Base-by-base conservation (phyloP, 2,888 invertebrate species). In the Parasteatoda lunata region DNA sequence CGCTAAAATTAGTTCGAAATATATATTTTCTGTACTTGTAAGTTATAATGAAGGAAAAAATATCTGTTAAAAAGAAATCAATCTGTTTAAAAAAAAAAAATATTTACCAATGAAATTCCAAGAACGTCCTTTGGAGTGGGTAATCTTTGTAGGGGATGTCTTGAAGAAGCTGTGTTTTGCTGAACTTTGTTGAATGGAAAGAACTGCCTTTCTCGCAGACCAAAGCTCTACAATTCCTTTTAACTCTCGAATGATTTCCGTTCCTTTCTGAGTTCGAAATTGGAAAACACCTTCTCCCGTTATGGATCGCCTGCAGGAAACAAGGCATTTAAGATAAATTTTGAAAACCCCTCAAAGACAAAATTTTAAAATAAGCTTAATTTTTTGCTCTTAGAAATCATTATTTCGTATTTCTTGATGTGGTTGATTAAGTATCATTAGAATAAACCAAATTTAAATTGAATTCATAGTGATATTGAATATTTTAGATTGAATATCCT, bases 221-320 rank as follows among this genome's bases (percentile, higher is more conserved):
- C 89, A 89, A 13, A 81, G 49, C 9, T 81, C 76, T 3, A 89
- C 79, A 9, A 85, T 82, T 4, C 80, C 75, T n/a, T 89, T 88
- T 51, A 89, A n/a, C 52, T 89, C 88, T 0, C 85, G 85, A 59
- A 89, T 89, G 15, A 89, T 89, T 72, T 89, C 89, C 0, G 88
- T 66, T 0, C 89, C 89, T 6, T 88, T 79, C 48, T 88, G 80
- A 3, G 89, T 89, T 5, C 84, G 72, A 71, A 89, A 89, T 52
- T 87, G 84, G 65, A 89, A 89, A 5, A 89, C 80, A 5, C 89
- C 89, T 70, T 89, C 89, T 0, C 89, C 89, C 4, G 89, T 89
- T 5, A 81, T 82, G 64, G 88, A 89, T 13, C 89, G 78, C 71
- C 89, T 89, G 59, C 5, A 13, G 59, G 15, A 9, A 30, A 30